Evolutionary conservation across 2,797 vertebrate species (phyloP), one percentile per base, ranked within the genome.

Genomic region (Nyctalus aviator): DNA sequence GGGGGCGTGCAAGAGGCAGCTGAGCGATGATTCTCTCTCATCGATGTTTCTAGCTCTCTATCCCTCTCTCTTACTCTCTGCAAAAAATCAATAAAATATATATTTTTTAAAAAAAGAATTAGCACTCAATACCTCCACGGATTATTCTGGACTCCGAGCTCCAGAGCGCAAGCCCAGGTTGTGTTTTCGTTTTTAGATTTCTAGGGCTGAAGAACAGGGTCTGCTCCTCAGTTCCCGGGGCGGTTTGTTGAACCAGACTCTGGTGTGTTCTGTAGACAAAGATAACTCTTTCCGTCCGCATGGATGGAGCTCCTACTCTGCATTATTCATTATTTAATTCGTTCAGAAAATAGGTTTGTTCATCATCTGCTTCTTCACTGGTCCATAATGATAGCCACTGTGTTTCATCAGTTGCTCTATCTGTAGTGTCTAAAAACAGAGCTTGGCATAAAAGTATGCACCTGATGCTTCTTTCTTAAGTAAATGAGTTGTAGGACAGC

Each of bases 401-500:
- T 71, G 48, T 66, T 37, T 68, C 66, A 25, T 13, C 11, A 11
- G 30, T 25, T 69, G 14, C 37, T 81, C n/a, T 57, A 14, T 62
- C 53, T 59, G 13, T 57, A 37, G 62, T 41, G 14, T 81, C 84
- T 76, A 71, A 57, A 57, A 57, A 27, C 75, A 75, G 77, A 53
- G 32, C 23, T 79, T 59, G 48, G 46, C 32, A 11, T 66, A 50
- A 41, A 9, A 35, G 68, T 3, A 48, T 23, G 30, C 55, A 25
- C 48, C 18, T 9, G 50, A 25, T 64, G 76, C 50, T 85, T 71
- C 55, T 64, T 88, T 75, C 37, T 64, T 27, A 25, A 32, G 68
- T 57, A 73, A 91, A 53, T 53, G 30, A 84, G 55, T 79, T 88
- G 25, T 78, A 84, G 37, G 88, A 44, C 85, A 77, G 18, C 53